A percentile compares a stretch with the other conserved stretches of the same genome.
These are phyloP conservation scores for Brachymystax lenok DNA, from an alignment of 2,797 vertebrate genomes.

Conservation along the genomic window DNA sequence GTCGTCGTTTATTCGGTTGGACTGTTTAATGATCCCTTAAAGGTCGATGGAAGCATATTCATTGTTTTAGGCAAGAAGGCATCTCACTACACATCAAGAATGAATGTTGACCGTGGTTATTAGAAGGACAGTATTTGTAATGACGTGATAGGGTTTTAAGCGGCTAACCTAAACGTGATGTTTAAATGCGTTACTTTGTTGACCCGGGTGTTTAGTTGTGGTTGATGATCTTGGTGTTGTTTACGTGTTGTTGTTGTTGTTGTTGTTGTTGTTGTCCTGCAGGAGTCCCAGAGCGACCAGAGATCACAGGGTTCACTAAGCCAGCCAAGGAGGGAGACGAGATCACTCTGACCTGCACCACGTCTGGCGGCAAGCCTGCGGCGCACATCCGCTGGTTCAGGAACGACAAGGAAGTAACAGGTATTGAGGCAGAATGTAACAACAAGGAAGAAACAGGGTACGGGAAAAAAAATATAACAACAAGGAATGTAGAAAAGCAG, in stretches of 20 bases:
- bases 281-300: conserved; percentile 93
- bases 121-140: too few relatives aligned
- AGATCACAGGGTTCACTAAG: conserved; percentile 92
- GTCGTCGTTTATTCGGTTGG: too few relatives aligned
- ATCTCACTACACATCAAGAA: background rate
- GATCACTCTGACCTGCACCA: conserved; percentile 93
- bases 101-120: too few relatives aligned
- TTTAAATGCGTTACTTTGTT: background rate
- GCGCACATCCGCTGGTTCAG: conserved; percentile 96
- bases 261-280: conserved; percentile 35
- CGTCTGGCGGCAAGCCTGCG: conserved; percentile 94
- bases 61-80: background rate
- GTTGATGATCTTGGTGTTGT: conserved; percentile 15
- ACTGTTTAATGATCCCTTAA: too few relatives aligned
- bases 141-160: too few relatives aligned
- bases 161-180: too few relatives aligned
- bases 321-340: conserved; percentile 93
- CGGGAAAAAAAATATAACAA: too few relatives aligned
- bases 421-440: too few relatives aligned
- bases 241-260: too few relatives aligned
- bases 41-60: background rate
- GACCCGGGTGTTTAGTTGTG: background rate
- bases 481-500: too few relatives aligned
- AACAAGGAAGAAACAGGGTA: too few relatives aligned
- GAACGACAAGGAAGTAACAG: conserved; percentile 57